Evolutionary conservation across 2,888 invertebrate genomes (phyloP).

Genomic region (Ephialtes manifestator): DNA sequence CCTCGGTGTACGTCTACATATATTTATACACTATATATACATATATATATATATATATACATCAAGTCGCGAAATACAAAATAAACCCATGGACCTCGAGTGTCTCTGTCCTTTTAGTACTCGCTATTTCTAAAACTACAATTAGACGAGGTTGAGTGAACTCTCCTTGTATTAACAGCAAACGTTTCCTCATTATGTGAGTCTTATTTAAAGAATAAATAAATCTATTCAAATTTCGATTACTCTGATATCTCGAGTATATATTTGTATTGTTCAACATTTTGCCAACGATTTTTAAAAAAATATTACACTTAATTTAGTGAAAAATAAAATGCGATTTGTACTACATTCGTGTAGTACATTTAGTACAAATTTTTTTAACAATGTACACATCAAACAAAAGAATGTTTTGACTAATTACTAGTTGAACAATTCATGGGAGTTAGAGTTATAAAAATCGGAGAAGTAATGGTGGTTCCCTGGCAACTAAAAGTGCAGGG

Average conservation of each 20-base stretch:
- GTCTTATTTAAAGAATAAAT: neutral
- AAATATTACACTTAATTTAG: too few species aligned
- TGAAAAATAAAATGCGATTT: too few species aligned
- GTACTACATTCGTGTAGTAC: too few species aligned
- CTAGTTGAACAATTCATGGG: too few species aligned
- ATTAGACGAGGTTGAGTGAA: conserved; percentile 31
- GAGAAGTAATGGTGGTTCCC: too few species aligned
- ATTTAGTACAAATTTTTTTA: neutral
- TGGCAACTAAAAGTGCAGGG: too few species aligned
- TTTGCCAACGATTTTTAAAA: too few species aligned
- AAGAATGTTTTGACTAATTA: too few species aligned
- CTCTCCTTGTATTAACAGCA: neutral
- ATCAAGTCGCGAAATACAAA: conserved; percentile 37
- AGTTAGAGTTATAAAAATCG: too few species aligned
- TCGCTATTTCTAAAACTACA: conserved; percentile 46
- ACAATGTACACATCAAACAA: too few species aligned
- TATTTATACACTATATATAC: too few species aligned
- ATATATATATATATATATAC: conserved; percentile 5
- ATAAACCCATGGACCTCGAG: conserved; percentile 25
- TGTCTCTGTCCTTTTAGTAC: conserved; percentile 16
- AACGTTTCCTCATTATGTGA: neutral
- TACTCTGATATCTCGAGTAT: neutral
- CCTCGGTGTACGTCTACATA: neutral
- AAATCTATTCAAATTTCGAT: neutral
- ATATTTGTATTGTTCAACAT: too few species aligned